Conservation (phyloP, 1,140 invertebrate genomes). For the Hyphantria cunea region DNA sequence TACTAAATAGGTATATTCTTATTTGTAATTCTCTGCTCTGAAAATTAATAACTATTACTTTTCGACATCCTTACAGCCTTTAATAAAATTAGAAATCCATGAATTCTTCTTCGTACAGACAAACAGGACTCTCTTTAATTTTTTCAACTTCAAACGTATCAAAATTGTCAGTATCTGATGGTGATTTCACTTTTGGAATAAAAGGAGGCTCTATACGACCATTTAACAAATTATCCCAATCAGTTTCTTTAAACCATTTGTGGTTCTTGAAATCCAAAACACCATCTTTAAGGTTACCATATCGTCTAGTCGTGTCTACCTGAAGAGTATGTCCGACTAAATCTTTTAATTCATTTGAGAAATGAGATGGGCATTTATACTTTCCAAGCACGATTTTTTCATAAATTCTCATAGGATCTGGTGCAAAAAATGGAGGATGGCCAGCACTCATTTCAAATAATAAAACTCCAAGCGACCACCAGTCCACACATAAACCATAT, state of each 20-base stretch:
- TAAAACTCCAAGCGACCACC: slow-evolving; percentile 96
- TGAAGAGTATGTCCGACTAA: slow-evolving; percentile 92
- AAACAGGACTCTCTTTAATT: slow-evolving; percentile 67
- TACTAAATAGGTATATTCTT: slow-evolving; percentile 38
- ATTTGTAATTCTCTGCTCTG: slow-evolving; percentile 1
- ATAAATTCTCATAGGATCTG: slow-evolving; percentile 94
- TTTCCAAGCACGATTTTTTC: slow-evolving; percentile 91
- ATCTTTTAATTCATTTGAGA: slow-evolving; percentile 90
- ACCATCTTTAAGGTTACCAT: slow-evolving; percentile 93
- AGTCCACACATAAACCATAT: slow-evolving; percentile 97
- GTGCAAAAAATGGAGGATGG: slow-evolving; percentile 91
- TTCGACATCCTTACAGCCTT: too few species aligned
- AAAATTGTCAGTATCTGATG: slow-evolving; percentile 91
- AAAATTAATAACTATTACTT: too few species aligned
- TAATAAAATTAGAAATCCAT: slow-evolving; percentile 64
- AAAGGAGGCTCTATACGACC: slow-evolving; percentile 90
- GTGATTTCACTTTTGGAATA: slow-evolving; percentile 86
- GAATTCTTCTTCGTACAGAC: slow-evolving; percentile 75
- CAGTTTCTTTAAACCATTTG: slow-evolving; percentile 87
- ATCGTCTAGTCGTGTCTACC: slow-evolving; percentile 93
- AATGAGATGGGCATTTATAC: slow-evolving; percentile 86
- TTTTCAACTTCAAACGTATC: slow-evolving; percentile 84
- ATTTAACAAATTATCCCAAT: slow-evolving; percentile 94
- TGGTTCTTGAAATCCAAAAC: slow-evolving; percentile 86
- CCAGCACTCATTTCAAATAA: slow-evolving; percentile 93